Percentiles rank a stretch among this genome's conserved stretches.
Conservation (phyloP, 2,888 invertebrate species). For the Notodonta ziczac region DNA sequence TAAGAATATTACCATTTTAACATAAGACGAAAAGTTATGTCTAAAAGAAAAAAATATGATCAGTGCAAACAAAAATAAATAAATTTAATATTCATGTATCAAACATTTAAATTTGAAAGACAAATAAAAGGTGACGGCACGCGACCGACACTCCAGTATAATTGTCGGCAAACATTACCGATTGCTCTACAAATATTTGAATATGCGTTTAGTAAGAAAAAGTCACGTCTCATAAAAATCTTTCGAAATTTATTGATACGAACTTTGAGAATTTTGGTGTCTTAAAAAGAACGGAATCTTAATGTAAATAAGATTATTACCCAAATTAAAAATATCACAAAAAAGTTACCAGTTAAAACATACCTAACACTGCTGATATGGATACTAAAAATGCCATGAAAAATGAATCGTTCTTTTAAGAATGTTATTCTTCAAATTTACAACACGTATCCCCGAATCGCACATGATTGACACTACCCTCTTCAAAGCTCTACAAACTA, state of each 20-base stretch:
- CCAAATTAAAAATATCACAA: neutral
- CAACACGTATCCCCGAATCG: constrained; percentile 24
- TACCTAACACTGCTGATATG: neutral
- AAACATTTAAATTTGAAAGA: constrained; percentile 45
- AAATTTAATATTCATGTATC: constrained; percentile 35
- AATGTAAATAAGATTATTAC: neutral
- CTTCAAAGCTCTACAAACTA: constrained; percentile 47
- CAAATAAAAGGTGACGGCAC: constrained; percentile 50
- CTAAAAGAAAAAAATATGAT: neutral
- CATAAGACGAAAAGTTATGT: neutral
- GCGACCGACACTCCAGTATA: constrained; percentile 45
- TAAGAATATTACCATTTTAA: no score
- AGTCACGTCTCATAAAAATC: neutral
- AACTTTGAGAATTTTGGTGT: neutral
- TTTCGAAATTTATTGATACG: neutral
- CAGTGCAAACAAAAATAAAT: neutral
- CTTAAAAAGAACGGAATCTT: neutral
- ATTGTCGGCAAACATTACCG: constrained; percentile 47
- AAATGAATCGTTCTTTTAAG: constrained; percentile 15
- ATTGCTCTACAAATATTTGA: constrained; percentile 55
- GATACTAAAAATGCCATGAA: constrained; percentile 10
- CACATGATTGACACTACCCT: constrained; percentile 58
- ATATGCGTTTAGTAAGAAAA: constrained; percentile 36
- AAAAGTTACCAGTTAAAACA: neutral
- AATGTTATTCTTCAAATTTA: constrained; percentile 19